Conservation (phyloP, 1,140 invertebrate species). For the Orchestia grillus region DNA sequence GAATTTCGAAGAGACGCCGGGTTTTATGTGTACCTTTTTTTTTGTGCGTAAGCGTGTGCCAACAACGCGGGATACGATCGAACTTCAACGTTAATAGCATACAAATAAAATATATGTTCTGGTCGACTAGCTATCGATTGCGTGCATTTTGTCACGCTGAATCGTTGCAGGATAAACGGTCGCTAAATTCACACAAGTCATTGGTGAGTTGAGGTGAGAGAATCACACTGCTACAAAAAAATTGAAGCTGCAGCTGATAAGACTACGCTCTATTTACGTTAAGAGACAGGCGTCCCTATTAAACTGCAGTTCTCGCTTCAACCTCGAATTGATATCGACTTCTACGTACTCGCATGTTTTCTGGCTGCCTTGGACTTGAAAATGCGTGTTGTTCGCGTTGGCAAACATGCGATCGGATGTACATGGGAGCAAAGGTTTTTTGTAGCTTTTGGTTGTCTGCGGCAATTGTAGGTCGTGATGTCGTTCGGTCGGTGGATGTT, state of each 20-base stretch:
- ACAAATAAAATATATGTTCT: background rate
- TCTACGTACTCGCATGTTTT: background rate
- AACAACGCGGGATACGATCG: background rate
- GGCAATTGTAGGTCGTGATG: background rate
- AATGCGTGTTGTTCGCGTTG: background rate
- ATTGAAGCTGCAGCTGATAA: background rate
- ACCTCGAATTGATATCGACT: background rate
- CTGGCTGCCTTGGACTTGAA: background rate
- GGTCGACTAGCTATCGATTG: background rate
- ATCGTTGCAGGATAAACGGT: background rate
- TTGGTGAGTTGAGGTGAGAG: background rate
- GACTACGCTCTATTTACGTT: background rate
- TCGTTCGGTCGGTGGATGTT: background rate
- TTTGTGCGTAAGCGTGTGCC: background rate
- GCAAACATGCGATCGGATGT: background rate
- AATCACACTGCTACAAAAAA: background rate
- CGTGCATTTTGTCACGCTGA: background rate
- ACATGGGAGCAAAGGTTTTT: background rate
- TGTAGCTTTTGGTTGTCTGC: background rate
- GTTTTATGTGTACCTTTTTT: background rate
- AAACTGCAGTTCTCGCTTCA: background rate
- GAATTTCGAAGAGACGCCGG: background rate
- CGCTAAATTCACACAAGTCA: background rate
- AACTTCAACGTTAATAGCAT: background rate
- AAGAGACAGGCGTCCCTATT: background rate